Evolutionary conservation across 2,797 vertebrate species (phyloP).

Genomic region (Leptodactylus fallax): DNA sequence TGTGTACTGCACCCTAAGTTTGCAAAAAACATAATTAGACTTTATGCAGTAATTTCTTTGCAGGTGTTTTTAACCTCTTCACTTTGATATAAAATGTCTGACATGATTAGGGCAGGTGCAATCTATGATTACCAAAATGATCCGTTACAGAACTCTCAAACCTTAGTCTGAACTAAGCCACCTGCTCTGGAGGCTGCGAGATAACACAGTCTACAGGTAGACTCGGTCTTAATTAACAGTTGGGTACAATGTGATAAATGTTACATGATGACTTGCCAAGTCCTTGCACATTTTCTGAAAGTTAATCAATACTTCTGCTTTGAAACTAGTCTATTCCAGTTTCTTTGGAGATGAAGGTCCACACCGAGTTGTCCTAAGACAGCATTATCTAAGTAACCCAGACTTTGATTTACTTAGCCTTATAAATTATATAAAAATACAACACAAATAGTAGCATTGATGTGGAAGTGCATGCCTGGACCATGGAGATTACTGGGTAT

Average conservation of each 20-base stretch:
- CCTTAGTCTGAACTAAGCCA: conserved; percentile 72
- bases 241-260: conserved; percentile 76
- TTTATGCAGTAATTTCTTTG: conserved; percentile 22
- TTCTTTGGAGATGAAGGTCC: conserved; percentile 57
- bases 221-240: conserved; percentile 61
- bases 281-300: conserved; percentile 67
- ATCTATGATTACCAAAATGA: conserved; percentile 66
- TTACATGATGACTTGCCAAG: conserved; percentile 64
- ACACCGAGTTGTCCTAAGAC: neutral
- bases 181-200: conserved; percentile 72
- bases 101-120: conserved; percentile 74
- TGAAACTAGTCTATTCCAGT: conserved; percentile 66
- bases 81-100: conserved; percentile 67
- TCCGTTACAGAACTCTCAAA: conserved; percentile 69
- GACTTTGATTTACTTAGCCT: neutral
- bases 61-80: conserved; percentile 57
- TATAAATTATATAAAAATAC: neutral
- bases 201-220: conserved; percentile 73
- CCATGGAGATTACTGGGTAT: neutral
- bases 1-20: neutral
- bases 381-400: neutral
- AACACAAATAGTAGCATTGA: neutral
- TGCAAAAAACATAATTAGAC: neutral
- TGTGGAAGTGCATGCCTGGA: neutral
- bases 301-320: conserved; percentile 68